These are phyloP conservation scores for Stenodema calcarata DNA, from an alignment of 2,888 invertebrate species.

Conservation along the genomic window DNA sequence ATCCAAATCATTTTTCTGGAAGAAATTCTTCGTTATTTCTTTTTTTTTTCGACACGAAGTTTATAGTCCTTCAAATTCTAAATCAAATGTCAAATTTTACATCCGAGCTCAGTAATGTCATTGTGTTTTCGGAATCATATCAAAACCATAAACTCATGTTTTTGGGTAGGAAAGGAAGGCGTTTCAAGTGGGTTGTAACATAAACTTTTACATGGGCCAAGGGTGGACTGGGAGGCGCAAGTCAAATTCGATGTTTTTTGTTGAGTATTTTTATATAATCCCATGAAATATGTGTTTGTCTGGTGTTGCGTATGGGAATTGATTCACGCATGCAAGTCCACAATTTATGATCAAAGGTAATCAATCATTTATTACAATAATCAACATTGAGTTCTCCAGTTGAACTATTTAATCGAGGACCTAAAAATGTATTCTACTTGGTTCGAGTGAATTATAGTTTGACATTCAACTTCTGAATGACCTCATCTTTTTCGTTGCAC, in stretches of 20 bases:
- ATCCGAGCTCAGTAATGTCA: slow-evolving; percentile 8
- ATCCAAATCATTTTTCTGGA: background rate
- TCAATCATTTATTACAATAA: too few relatives aligned
- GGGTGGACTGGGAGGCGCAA: background rate
- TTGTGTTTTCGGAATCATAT: slow-evolving; percentile 22
- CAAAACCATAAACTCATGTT: slow-evolving; percentile 22
- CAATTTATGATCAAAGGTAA: background rate
- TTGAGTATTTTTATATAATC: background rate
- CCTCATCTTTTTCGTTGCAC: too few relatives aligned
- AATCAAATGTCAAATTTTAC: slow-evolving; percentile 31
- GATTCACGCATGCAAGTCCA: background rate
- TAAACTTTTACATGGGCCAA: slow-evolving; percentile 6
- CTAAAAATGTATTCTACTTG: too few relatives aligned
- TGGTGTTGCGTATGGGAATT: background rate
- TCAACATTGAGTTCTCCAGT: too few relatives aligned
- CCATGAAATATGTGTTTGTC: background rate
- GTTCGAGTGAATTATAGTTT: too few relatives aligned
- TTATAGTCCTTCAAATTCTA: background rate
- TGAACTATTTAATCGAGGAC: too few relatives aligned
- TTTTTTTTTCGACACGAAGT: background rate
- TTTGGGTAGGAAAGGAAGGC: slow-evolving; percentile 36
- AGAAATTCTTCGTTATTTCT: slow-evolving; percentile 4
- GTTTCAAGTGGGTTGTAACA: slow-evolving; percentile 41
- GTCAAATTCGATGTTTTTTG: slow-evolving; percentile 23
- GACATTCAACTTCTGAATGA: too few relatives aligned